Percentiles rank a stretch among this genome's conserved stretches.
Evolutionary conservation across 1,140 invertebrate species (phyloP).

Genomic region (Drosophila persimilis): DNA sequence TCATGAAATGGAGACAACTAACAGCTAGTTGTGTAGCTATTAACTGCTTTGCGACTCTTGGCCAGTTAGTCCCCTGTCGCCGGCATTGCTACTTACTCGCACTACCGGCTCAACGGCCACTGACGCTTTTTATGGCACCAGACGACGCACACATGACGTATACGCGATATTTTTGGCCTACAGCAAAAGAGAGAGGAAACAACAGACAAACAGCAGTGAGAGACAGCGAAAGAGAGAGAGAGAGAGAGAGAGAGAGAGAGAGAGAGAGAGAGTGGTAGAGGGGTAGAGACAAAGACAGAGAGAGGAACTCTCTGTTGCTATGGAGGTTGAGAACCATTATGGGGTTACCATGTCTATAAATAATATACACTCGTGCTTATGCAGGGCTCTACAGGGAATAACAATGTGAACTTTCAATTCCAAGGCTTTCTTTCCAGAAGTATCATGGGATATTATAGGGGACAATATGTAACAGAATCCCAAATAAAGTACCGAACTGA

Average conservation of each 20-base stretch:
- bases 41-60: slow-evolving; percentile 5
- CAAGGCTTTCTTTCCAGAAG: too few species aligned
- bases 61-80: slow-evolving; percentile 30
- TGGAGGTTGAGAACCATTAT: slow-evolving; percentile 12
- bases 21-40: background rate
- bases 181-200: background rate
- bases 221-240: background rate
- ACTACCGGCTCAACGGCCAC: background rate
- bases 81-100: slow-evolving; percentile 26
- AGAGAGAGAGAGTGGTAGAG: background rate
- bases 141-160: slow-evolving; percentile 43
- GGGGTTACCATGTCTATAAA: slow-evolving; percentile 46
- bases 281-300: background rate
- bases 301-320: slow-evolving; percentile 43
- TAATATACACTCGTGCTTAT: slow-evolving; percentile 31
- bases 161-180: slow-evolving; percentile 46
- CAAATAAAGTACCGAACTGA: too few species aligned
- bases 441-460: too few species aligned
- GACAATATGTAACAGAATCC: too few species aligned
- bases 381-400: slow-evolving; percentile 5
- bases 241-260: too few species aligned
- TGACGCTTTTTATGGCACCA: slow-evolving; percentile 23
- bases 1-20: slow-evolving; percentile 15
- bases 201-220: background rate
- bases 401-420: slow-evolving; percentile 22